A percentile compares a stretch with the other conserved stretches of the same genome.
phyloP scores from a whole-genome alignment of 2,797 vertebrate genomes.

The Enteromius thamalakanensis region DNA sequence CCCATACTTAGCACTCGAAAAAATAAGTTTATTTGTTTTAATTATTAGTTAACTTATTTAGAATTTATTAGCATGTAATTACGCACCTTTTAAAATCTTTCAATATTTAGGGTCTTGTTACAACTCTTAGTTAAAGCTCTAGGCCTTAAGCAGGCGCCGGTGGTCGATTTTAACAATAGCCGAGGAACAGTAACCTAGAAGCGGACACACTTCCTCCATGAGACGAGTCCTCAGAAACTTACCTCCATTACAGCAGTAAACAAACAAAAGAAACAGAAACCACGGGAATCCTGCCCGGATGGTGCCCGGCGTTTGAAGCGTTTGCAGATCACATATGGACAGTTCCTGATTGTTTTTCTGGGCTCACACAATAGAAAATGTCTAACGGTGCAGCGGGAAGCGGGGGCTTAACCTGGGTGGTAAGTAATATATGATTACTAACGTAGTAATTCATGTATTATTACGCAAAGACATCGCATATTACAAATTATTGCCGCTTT shows the following conservation, averaged over 20 bases:
- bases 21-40: constrained; percentile 29
- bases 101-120: constrained; percentile 63
- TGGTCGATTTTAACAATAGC: constrained; percentile 85
- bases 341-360: constrained; percentile 63
- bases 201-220: constrained; percentile 45
- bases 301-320: constrained; percentile 63
- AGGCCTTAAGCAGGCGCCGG: constrained; percentile 73
- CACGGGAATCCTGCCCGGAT: constrained; percentile 21
- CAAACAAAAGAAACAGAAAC: constrained; percentile 51
- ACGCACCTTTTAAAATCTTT: constrained; percentile 2
- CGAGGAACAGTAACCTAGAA: constrained; percentile 60
- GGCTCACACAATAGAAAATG: constrained; percentile 74
- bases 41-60: constrained; percentile 54
- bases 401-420: constrained; percentile 89
- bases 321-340: constrained; percentile 64
- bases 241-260: constrained; percentile 53
- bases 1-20: constrained; percentile 45
- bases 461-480: not conserved
- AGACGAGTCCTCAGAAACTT: constrained; percentile 9
- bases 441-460: constrained; percentile 14
- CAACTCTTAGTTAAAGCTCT: constrained; percentile 70
- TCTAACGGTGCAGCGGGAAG: constrained; percentile 86
- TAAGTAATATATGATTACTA: constrained; percentile 72
- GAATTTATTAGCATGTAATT: constrained; percentile 53
- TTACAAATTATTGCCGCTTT: not conserved